Evolutionary conservation across 2,888 invertebrate genomes (phyloP).

Genomic region (Troilus luridus): DNA sequence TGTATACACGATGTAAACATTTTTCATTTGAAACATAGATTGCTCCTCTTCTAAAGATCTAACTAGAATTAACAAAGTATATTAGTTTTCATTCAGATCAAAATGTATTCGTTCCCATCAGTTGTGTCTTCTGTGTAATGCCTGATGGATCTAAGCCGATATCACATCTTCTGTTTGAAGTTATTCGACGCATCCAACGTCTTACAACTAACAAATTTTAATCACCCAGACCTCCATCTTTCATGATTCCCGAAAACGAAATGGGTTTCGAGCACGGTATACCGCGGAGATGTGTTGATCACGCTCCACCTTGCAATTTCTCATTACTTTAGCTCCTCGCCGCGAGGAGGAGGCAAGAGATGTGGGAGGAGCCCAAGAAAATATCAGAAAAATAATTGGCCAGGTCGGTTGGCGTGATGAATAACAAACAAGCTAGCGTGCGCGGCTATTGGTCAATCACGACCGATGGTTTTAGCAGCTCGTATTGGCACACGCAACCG

Average conservation of each 20-base stretch:
- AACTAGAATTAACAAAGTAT: too few species aligned
- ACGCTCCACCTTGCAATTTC: not conserved
- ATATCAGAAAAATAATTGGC: constrained; percentile 47
- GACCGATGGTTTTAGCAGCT: constrained; percentile 49
- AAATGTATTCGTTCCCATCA: too few species aligned
- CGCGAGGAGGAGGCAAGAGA: constrained; percentile 4
- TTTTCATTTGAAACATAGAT: too few species aligned
- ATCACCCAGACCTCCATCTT: not conserved
- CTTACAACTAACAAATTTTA: not conserved
- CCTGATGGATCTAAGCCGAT: not conserved
- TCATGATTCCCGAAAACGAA: constrained; percentile 24
- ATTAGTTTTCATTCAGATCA: too few species aligned
- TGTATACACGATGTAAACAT: too few species aligned
- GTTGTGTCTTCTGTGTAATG: not conserved
- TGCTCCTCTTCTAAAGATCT: too few species aligned
- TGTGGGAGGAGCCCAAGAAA: constrained; percentile 28
- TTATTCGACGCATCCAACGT: not conserved
- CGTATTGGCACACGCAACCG: constrained; percentile 28
- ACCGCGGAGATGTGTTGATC: constrained; percentile 5
- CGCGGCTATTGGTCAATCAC: constrained; percentile 40
- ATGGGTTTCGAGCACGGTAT: not conserved
- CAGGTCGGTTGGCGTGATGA: constrained; percentile 36
- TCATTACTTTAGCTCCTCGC: not conserved
- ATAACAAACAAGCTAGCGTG: constrained; percentile 48
- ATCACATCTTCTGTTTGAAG: not conserved